Percentiles rank a stretch among this genome's conserved stretches.
These are phyloP conservation scores for Sphinx pinastri DNA, from an alignment of 2,888 invertebrate species.

Conservation along the genomic window DNA sequence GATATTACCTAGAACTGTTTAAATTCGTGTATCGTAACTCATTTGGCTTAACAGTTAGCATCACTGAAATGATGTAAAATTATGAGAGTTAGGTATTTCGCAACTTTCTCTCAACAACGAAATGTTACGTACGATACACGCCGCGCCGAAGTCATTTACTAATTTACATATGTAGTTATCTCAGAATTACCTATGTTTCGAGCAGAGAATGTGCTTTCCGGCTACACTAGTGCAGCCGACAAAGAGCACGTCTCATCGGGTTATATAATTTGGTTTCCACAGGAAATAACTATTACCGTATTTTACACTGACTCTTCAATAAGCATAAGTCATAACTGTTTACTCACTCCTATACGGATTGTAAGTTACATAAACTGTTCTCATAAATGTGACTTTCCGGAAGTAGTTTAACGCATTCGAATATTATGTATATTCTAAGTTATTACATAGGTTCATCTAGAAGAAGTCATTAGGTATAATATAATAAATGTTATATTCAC, in stretches of 20 bases:
- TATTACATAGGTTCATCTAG: too few species aligned
- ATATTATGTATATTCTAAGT: not conserved
- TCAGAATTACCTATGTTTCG: constrained; percentile 41
- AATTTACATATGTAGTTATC: constrained; percentile 44
- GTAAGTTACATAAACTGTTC: constrained; percentile 13
- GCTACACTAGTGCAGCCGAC: constrained; percentile 31
- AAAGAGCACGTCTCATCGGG: constrained; percentile 38
- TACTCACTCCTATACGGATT: constrained; percentile 14
- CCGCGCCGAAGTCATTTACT: constrained; percentile 44
- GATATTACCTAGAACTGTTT: too few species aligned
- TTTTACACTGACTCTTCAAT: constrained; percentile 31
- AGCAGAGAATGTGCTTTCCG: constrained; percentile 20
- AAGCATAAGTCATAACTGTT: constrained; percentile 26
- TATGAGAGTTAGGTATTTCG: constrained; percentile 43
- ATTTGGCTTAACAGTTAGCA: constrained; percentile 41
- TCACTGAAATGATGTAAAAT: constrained; percentile 30
- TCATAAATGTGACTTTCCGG: constrained; percentile 7
- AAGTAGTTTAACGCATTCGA: not conserved
- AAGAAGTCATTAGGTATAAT: too few species aligned
- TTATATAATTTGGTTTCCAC: constrained; percentile 50
- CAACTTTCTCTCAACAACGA: constrained; percentile 55
- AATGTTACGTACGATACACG: constrained; percentile 44
- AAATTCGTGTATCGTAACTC: constrained; percentile 24
- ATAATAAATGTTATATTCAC: too few species aligned
- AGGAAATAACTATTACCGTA: constrained; percentile 39